These are phyloP conservation scores for Pseudeuparius sepicola DNA, from an alignment of 2,888 invertebrate genomes.

Conservation along the genomic window DNA sequence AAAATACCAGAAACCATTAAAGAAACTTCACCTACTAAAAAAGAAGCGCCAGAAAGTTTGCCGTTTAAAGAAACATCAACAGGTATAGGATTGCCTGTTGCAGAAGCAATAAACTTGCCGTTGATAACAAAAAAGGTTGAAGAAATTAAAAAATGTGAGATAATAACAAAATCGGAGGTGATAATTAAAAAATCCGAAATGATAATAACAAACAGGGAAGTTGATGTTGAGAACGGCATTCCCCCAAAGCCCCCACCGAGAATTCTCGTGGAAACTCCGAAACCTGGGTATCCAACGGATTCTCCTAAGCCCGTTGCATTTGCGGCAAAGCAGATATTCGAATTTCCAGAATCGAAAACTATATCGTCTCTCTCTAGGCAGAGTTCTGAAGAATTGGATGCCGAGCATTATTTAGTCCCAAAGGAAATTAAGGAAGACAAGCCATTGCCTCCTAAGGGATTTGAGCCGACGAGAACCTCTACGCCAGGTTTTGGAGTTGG, in stretches of 20 bases:
- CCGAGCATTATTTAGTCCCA: too few relatives aligned
- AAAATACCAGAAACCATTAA: slow-evolving; percentile 20
- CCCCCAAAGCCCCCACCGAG: slow-evolving; percentile 39
- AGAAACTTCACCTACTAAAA: slow-evolving; percentile 16
- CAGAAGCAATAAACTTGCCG: slow-evolving; percentile 21
- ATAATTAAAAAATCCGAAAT: neutral
- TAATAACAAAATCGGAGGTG: neutral
- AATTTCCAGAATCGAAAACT: slow-evolving; percentile 14
- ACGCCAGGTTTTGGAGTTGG: too few relatives aligned
- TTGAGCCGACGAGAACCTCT: too few relatives aligned
- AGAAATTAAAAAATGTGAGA: slow-evolving; percentile 10
- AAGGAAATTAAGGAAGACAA: too few relatives aligned
- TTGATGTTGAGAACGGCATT: too few relatives aligned
- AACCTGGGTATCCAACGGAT: slow-evolving; percentile 32
- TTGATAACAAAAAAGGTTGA: slow-evolving; percentile 12
- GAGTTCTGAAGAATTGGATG: slow-evolving; percentile 10
- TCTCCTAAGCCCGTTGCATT: slow-evolving; percentile 31
- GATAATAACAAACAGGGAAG: slow-evolving; percentile 19
- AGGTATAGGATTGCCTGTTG: slow-evolving; percentile 31
- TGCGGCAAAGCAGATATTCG: slow-evolving; percentile 5
- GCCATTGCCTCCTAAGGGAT: too few relatives aligned
- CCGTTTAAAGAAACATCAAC: slow-evolving; percentile 10
- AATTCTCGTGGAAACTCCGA: slow-evolving; percentile 28
- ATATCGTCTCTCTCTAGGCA: slow-evolving; percentile 9
- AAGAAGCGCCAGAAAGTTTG: slow-evolving; percentile 11